Evolutionary conservation across 2,888 invertebrate genomes (phyloP), one percentile per base, ranked within the genome.

Genomic region (Gisinianus flammeolus): DNA sequence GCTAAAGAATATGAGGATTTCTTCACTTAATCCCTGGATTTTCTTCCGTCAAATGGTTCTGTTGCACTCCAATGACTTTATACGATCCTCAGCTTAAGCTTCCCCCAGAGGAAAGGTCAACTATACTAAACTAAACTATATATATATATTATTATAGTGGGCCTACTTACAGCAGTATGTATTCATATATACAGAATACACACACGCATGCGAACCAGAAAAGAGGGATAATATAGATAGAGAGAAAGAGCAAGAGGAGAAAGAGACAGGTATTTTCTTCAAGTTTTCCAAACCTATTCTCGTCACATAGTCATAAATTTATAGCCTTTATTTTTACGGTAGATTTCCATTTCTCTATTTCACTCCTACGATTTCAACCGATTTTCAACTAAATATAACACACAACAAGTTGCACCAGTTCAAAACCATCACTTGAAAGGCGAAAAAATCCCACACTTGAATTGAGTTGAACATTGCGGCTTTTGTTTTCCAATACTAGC

Each of bases 31-130:
- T 73, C 73, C 73, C 73, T 73, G 31, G 24, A 64, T 73, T 73
- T 64, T 62, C 62, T 73, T 62, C 33, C 72, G 56, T 67, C 74
- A 66, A 67, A 67, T 52, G 30, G 52, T 31, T 66, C 62, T 52
- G 68, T 78, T 78, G 58, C 75, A 74, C 74, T 64, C 52, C 44
- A 78, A 78, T 70, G 74, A 69, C 58, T 78, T 74, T 78, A 74
- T 74, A 74, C 44, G 74, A 74, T 64, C 74, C 74, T 70, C 69
- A 52, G 66, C 69, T 26, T 68, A 66, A 77, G 77, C 69, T 77
- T 74, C 52, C 68, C 66, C 66, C 31, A 19, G 28, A 62, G 33
- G 52, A 77, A 77, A 79, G 77, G 79, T 77, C 74, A 79, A 30
- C 52, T 26, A 24, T 6, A 24, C 19, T 16, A 3, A 19, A 6